Evolutionary conservation across 2,113 vertebrate species (phyloP), one percentile per base, ranked within the genome.

Genomic region (Monarcha castaneiventris): DNA sequence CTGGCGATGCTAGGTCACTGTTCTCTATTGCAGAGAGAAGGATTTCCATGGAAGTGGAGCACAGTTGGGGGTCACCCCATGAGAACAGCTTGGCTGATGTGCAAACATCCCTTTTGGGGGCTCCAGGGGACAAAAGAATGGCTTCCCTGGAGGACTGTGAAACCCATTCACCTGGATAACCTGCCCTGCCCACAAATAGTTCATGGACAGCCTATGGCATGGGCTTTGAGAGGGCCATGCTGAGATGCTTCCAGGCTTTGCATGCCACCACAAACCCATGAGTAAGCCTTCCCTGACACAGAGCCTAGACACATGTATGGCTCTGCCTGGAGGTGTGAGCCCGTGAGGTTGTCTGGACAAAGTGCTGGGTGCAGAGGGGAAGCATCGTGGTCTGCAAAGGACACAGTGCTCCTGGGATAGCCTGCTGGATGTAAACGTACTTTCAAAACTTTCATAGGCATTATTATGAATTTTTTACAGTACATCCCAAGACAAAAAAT

Each of bases 291-390:
- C 9, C 26, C 33, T 33, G 62, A 21, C 37, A 33, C 4, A 29
- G 9, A n/a, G 54, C 16, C 2, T 15, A 30, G 44, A 27, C 52
- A 84, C 29, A 48, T 6, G 0, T 4, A 19, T 2, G 4, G 27
- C 29, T 58, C 51, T 81, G 13, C 0, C 0, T 0, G 2, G 52
- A 80, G 29, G 6, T 7, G 6, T 8, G 51, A 32, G 18, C 41
- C 27, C 21, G 5, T 0, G 1, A 81, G 32, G 12, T 1, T 11
- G 10, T 2, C 2, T 43, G 23, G 27, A 55, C 35, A 48, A 29
- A 35, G 16, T 4, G 3, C 58, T 71, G 37, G 2, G 4, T 9
- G 1, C 1, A 1, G 22, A 63, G 44, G 6, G 71, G 61, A 68
- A 76, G 39, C 29, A n/a, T 1, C 10, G 23, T 10, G 26, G 5